These are phyloP conservation scores for Trididemnum nubilum DNA, from an alignment of 23 tunicate species.

Conservation along the genomic window DNA sequence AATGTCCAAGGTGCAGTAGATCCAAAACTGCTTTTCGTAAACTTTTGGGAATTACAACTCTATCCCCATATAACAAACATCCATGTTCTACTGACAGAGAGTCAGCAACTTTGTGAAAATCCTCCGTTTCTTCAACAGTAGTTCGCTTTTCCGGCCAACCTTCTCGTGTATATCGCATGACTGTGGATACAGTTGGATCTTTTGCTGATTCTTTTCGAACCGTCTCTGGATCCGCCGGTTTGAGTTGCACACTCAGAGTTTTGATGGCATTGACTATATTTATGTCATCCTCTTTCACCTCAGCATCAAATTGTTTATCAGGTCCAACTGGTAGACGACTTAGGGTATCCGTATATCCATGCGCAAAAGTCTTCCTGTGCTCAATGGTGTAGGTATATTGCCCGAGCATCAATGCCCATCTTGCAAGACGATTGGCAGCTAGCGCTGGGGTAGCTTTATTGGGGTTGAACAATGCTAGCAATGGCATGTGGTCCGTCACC, in stretches of 20 bases:
- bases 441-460: constrained; percentile 34
- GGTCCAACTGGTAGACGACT: constrained; percentile 38
- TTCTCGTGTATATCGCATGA: constrained; percentile 33
- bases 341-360: constrained; percentile 37
- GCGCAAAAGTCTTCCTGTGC: constrained; percentile 27
- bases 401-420: constrained; percentile 5
- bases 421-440: constrained; percentile 25
- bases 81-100: constrained; percentile 13
- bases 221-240: constrained; percentile 20
- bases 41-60: constrained; percentile 16
- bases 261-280: not conserved
- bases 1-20: constrained; percentile 13
- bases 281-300: not conserved
- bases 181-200: constrained; percentile 24
- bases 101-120: constrained; percentile 7
- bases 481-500: constrained; percentile 31
- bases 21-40: not conserved
- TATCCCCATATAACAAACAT: constrained; percentile 28
- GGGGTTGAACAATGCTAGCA: constrained; percentile 23
- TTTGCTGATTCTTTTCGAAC: constrained; percentile 16
- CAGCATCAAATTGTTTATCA: not conserved
- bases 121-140: not conserved
- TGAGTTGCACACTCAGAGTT: constrained; percentile 30
- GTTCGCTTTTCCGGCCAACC: constrained; percentile 33
- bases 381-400: constrained; percentile 29